phyloP scores from a whole-genome alignment of 2,888 invertebrate species.

The Drosophila neotestacea region DNA sequence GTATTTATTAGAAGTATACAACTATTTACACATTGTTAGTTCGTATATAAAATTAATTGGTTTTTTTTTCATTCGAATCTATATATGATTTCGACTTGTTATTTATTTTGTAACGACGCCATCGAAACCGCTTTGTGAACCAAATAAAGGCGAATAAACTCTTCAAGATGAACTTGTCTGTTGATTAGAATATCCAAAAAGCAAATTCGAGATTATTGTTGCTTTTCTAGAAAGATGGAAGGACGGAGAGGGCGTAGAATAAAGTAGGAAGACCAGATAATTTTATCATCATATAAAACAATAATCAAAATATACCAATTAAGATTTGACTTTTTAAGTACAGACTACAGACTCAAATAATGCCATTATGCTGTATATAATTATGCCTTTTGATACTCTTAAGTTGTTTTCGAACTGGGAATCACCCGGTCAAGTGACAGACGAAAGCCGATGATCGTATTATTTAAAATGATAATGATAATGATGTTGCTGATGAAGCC shows the following conservation, averaged over 20 bases:
- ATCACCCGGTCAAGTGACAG: slow-evolving; percentile 60
- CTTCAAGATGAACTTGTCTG: slow-evolving; percentile 73
- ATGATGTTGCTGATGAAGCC: slow-evolving; percentile 19
- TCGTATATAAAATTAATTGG: slow-evolving; percentile 10
- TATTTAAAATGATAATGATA: slow-evolving; percentile 26
- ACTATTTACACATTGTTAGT: background rate
- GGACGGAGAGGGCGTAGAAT: slow-evolving; percentile 26
- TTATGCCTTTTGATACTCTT: slow-evolving; percentile 26
- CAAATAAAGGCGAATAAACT: slow-evolving; percentile 72
- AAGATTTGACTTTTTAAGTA: slow-evolving; percentile 10
- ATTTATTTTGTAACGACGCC: slow-evolving; percentile 58
- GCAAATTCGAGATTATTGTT: slow-evolving; percentile 1
- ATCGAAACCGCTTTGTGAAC: slow-evolving; percentile 62
- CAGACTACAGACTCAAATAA: slow-evolving; percentile 9
- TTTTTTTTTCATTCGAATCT: slow-evolving; percentile 11
- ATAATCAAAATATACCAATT: slow-evolving; percentile 6
- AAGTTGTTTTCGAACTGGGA: slow-evolving; percentile 47
- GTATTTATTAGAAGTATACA: background rate
- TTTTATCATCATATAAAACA: slow-evolving; percentile 3
- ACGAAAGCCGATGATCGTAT: slow-evolving; percentile 29
- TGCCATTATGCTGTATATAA: slow-evolving; percentile 29
- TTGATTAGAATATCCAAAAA: slow-evolving; percentile 50
- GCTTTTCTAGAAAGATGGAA: background rate
- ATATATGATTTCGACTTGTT: slow-evolving; percentile 26
- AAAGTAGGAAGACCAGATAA: slow-evolving; percentile 45